Percentiles rank a stretch among this genome's conserved stretches.
Conservation (phyloP, 2,797 vertebrate genomes). For the Onychomys leucogaster region DNA sequence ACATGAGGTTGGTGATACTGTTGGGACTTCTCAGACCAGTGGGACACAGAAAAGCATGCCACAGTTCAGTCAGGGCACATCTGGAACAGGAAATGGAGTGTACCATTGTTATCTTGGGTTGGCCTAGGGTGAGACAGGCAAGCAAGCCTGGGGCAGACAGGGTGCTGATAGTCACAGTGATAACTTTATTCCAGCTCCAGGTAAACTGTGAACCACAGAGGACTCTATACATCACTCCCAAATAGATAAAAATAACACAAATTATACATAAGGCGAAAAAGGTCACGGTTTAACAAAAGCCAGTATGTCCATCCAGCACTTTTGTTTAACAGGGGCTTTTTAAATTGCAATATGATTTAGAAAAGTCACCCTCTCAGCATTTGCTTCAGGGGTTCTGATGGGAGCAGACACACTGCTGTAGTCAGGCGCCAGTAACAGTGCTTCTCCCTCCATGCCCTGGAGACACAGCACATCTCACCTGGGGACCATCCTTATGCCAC, state of each 20-base stretch:
- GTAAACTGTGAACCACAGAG: not conserved
- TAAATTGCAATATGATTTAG: not conserved
- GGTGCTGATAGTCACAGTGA: not conserved
- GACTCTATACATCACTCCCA: not conserved
- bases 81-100: no score
- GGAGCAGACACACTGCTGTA: not conserved
- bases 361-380: not conserved
- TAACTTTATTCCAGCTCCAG: not conserved
- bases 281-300: not conserved
- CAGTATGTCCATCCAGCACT: not conserved
- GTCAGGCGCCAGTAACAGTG: not conserved
- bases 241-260: not conserved
- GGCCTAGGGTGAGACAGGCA: accelerated
- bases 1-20: not conserved
- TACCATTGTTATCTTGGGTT: accelerated
- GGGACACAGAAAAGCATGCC: not conserved
- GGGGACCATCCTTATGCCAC: no score
- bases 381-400: not conserved
- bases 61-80: not conserved
- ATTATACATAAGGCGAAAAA: not conserved
- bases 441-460: not conserved
- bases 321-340: not conserved
- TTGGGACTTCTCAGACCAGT: not conserved
- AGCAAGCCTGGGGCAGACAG: accelerated
- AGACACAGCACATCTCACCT: not conserved